Percentiles rank a stretch among this genome's conserved stretches.
These are phyloP conservation scores for Lycorma delicatula DNA, from an alignment of 1,140 invertebrate genomes.

Conservation along the genomic window DNA sequence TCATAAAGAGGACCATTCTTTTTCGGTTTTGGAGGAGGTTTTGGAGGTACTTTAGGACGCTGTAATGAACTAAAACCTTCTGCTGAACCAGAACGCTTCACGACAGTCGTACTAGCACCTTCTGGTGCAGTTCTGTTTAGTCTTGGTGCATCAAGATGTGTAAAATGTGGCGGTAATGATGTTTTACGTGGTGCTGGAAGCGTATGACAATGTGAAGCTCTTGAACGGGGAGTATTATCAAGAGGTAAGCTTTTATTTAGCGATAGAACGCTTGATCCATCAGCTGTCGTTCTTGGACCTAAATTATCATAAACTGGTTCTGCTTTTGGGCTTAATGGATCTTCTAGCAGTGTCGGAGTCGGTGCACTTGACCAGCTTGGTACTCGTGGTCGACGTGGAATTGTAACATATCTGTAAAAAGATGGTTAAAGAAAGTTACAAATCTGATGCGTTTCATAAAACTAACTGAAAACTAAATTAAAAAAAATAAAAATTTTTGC, in stretches of 20 bases:
- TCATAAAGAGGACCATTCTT: constrained; percentile 60
- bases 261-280: constrained; percentile 69
- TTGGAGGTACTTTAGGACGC: constrained; percentile 60
- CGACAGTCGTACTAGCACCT: not conserved
- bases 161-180: constrained; percentile 42
- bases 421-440: too few relatives aligned
- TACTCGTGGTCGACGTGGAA: constrained; percentile 68
- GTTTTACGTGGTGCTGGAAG: constrained; percentile 31
- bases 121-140: constrained; percentile 13
- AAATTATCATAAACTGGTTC: constrained; percentile 80
- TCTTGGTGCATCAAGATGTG: constrained; percentile 42
- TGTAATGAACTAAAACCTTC: constrained; percentile 8
- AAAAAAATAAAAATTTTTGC: too few relatives aligned
- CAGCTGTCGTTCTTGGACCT: constrained; percentile 71
- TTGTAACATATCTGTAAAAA: constrained; percentile 66
- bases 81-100: constrained; percentile 10
- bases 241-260: constrained; percentile 49
- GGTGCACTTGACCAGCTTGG: constrained; percentile 66
- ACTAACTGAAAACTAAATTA: too few relatives aligned
- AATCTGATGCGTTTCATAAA: too few relatives aligned
- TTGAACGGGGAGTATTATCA: constrained; percentile 38
- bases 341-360: constrained; percentile 37
- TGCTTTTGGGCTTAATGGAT: constrained; percentile 34
- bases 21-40: constrained; percentile 73
- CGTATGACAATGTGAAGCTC: constrained; percentile 42